These are phyloP conservation scores for Parochlus steinenii DNA, from an alignment of 2,888 invertebrate species.

Conservation along the genomic window DNA sequence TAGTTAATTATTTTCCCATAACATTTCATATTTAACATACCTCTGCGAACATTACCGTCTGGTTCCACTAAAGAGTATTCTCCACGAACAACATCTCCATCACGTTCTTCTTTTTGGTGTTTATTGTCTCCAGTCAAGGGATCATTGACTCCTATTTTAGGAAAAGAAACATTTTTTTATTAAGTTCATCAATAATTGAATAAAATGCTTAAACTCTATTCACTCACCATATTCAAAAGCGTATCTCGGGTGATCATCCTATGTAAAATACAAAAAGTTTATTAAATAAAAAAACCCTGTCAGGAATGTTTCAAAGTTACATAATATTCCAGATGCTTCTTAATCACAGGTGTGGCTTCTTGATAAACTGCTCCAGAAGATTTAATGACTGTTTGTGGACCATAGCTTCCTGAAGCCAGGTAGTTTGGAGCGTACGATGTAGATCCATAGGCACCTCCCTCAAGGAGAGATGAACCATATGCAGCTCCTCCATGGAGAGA, in stretches of 20 bases:
- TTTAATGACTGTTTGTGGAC: slow-evolving; percentile 26
- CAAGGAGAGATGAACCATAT: slow-evolving; percentile 4
- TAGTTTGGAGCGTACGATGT: not conserved
- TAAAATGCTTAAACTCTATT: too few species aligned
- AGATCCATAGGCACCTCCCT: not conserved
- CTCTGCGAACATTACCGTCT: slow-evolving; percentile 43
- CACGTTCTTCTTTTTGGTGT: slow-evolving; percentile 53
- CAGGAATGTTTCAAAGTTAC: slow-evolving; percentile 33
- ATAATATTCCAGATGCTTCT: slow-evolving; percentile 44
- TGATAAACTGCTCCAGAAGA: slow-evolving; percentile 26
- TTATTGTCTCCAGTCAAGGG: slow-evolving; percentile 58
- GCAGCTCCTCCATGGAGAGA: too few species aligned
- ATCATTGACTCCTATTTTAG: slow-evolving; percentile 56
- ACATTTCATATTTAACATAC: too few species aligned
- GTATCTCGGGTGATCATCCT: slow-evolving; percentile 51
- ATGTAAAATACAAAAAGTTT: slow-evolving; percentile 15
- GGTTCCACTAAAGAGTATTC: slow-evolving; percentile 53
- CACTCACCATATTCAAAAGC: slow-evolving; percentile 58
- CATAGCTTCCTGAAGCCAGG: too few species aligned
- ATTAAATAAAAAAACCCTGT: slow-evolving; percentile 14
- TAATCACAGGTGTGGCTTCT: slow-evolving; percentile 40
- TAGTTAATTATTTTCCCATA: not conserved
- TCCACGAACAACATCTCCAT: slow-evolving; percentile 56
- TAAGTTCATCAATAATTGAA: too few species aligned
- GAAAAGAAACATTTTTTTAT: too few species aligned